Evolutionary conservation across 2,797 vertebrate species (phyloP), one percentile per base, ranked within the genome.

Genomic region (Sebastes melanostomus): DNA sequence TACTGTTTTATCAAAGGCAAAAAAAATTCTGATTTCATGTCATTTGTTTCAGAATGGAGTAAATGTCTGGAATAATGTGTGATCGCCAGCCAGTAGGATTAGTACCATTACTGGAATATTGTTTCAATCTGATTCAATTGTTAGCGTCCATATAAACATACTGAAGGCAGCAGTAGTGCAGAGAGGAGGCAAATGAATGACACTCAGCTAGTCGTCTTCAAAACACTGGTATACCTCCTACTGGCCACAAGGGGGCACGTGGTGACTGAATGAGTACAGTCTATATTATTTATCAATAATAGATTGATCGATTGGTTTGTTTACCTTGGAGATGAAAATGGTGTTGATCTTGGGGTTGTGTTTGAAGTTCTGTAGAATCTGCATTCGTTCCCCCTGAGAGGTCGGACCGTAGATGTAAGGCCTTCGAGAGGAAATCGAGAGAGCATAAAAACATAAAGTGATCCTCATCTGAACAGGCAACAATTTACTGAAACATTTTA

Each of bases 311-410:
- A 12, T 36, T 36, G 34, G 36, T 42, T 46, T 46, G 6, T 72
- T 91, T 92, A 98, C 98, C 97, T 99, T 99, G 71, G 98, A 99
- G 91, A 99, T 99, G 83, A 99, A 99, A 92, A 99, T 99, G 62
- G 98, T 99, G 94, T 99, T 99, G 93, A 99, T 99, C 94, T 99
- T 99, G 18, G 98, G 98, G 79, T 99, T 99, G 93, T 98, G 98
- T 88, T 99, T 99, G 90, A 99, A 99, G 92, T 99, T 99, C 90
- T 99, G 98, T 7, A 99, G 95, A 87, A 99, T 99, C 91, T 99
- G 98, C 98, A 99, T 99, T 60, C 98, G 96, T 70, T 99, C 98
- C 22, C 98, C 98, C 84, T 99, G 98, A 52, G 98, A 99, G 0
- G 98, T 99, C 13, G 98, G 98, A 10, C 98, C 98, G 38, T 99